These are phyloP conservation scores for Maccullochella peelii DNA, from an alignment of 2,113 vertebrate species.

Conservation along the genomic window DNA sequence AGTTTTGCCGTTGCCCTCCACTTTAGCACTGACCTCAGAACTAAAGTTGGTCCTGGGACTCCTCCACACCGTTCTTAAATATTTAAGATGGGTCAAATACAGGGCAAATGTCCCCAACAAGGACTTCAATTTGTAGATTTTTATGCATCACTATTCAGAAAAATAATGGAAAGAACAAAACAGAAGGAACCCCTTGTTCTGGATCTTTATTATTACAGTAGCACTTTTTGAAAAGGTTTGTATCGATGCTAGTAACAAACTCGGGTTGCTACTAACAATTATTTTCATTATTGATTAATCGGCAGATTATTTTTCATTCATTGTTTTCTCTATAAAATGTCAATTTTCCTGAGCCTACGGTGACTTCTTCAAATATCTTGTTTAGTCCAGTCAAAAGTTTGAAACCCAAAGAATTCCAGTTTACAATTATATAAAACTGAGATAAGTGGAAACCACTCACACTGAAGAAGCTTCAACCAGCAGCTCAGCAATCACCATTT, in stretches of 20 bases:
- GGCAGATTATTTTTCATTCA: no score
- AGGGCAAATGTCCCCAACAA: background rate
- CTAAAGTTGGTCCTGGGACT: background rate
- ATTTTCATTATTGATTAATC: no score
- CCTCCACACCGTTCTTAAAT: background rate
- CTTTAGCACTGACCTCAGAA: constrained; percentile 5
- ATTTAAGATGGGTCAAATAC: background rate
- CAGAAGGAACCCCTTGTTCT: background rate
- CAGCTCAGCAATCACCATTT: no score
- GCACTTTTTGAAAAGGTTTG: background rate
- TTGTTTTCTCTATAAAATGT: background rate
- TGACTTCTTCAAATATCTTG: background rate
- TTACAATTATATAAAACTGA: background rate
- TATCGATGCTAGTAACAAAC: background rate
- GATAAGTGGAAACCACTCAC: no score
- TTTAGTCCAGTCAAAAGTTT: no score
- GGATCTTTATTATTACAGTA: background rate
- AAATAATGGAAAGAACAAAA: background rate
- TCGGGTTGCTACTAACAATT: no score
- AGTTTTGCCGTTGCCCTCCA: background rate
- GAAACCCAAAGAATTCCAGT: background rate
- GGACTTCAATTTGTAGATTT: background rate
- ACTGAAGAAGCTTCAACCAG: no score
- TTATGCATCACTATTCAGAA: background rate
- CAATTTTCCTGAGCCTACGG: no score